Evolutionary conservation across 2,888 invertebrate genomes (phyloP).

Genomic region (Ophonus ardosiacus): DNA sequence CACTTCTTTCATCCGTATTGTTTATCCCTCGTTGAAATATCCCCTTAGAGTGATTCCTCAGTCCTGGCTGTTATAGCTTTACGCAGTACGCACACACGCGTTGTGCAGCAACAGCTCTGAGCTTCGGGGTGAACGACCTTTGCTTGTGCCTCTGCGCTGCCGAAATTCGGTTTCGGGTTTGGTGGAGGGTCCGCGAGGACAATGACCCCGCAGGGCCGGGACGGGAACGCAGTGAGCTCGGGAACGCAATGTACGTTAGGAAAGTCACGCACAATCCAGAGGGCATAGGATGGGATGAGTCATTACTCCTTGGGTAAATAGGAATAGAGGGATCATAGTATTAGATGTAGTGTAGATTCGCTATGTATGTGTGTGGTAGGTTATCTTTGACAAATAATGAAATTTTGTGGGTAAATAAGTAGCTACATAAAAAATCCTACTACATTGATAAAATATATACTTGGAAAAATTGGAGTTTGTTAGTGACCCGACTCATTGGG

Average conservation of each 20-base stretch:
- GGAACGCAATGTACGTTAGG: conserved; percentile 38
- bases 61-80: background rate
- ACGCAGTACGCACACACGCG: background rate
- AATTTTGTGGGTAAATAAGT: no score
- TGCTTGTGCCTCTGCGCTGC: background rate
- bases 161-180: conserved; percentile 40
- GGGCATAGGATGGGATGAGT: background rate
- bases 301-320: background rate
- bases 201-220: background rate
- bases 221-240: background rate
- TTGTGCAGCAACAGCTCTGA: background rate
- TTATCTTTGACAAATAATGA: no score
- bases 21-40: no score
- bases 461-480: no score
- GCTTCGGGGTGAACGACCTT: conserved; percentile 8
- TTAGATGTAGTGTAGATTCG: background rate
- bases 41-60: no score
- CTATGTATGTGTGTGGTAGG: no score
- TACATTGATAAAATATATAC: no score
- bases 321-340: background rate
- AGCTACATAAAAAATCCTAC: no score
- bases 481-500: no score
- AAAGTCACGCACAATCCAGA: conserved; percentile 6
- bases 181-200: background rate
- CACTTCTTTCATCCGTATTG: no score